Base-by-base conservation (phyloP, 2,797 vertebrate genomes). In the Arremon aurantiirostris region DNA sequence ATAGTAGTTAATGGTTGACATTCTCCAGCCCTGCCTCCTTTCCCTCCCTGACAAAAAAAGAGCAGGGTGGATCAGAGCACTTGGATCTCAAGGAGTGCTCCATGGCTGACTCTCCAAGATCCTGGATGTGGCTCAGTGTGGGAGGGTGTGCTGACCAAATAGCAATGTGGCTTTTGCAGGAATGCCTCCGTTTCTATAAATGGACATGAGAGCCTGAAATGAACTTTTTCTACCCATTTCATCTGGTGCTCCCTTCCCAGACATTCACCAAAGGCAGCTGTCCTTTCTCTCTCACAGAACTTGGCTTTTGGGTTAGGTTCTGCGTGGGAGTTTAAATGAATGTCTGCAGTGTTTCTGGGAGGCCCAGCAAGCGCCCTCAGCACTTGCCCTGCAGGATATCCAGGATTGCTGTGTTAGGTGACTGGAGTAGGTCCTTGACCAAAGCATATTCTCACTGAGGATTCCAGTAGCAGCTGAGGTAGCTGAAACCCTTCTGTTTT, bases 81-180 rank as follows among this genome's bases (percentile, higher is more conserved):
- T 92, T 46, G n/a, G 26, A 78, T 83, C 30, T 61, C 34, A 78
- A 57, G 57, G n/a, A 87, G n/a, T n/a, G 35, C 72, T 71, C 0
- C 56, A 47, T 88, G 55, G 63, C 35, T 41, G 42, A 0, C 34
- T 66, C 68, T 65, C 35, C 0, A 4, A 65, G 39, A 39, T 81
- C 34, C 47, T 88, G 79, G 28, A 28, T 0, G 3, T 82, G 60
- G 57, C 64, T 57, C 57, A 50, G 4, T 44, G 57, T 50, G 59
- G 57, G 55, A 92, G 72, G 79, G 35, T 0, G 1, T 66, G 91
- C 59, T 88, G 76, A 76, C 76, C 84, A 88, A 83, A 75, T 16
- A 95, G 82, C 63, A 59, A 7, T 1, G 72, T 95, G 92, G 89
- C 86, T 94, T 95, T 86, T 59, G 11, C 27, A 92, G 82, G 60